Evolutionary conservation across 2,113 vertebrate species (phyloP).

Genomic region (Cyanoliseus patagonus): DNA sequence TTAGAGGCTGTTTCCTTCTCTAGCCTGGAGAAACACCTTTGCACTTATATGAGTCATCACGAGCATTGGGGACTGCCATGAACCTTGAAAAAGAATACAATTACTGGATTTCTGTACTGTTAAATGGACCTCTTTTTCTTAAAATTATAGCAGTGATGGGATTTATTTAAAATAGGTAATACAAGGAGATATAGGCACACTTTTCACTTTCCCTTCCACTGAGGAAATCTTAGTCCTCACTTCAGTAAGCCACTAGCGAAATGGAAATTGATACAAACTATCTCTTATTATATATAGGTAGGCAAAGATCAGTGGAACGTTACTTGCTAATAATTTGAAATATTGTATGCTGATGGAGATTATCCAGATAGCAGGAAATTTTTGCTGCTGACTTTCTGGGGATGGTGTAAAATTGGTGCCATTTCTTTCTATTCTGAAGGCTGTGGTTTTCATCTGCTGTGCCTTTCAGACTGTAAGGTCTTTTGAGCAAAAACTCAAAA

Average conservation of each 20-base stretch:
- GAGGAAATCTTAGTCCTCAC: not conserved
- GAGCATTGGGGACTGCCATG: not conserved
- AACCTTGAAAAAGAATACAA: not conserved
- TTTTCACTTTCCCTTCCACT: not conserved
- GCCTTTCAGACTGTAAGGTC: not conserved
- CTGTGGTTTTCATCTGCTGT: not conserved
- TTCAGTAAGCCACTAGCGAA: not conserved
- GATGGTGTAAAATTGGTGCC: not conserved
- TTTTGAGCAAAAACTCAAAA: not conserved
- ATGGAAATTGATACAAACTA: not conserved
- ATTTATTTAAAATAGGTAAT: not conserved
- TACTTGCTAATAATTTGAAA: not conserved
- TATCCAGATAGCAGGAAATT: not conserved
- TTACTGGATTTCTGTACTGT: not conserved
- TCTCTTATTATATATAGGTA: not conserved
- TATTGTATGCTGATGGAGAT: not conserved
- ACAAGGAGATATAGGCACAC: not conserved
- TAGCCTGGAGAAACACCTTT: not conserved
- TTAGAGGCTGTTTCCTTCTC: not conserved
- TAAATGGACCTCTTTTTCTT: not conserved
- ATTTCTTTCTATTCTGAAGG: not conserved
- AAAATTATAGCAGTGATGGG: not conserved
- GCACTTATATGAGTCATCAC: not conserved
- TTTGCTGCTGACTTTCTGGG: not conserved
- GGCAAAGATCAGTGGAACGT: not conserved